Percentiles rank a stretch among this genome's conserved stretches.
These are phyloP conservation scores for Epicauta chinensis DNA, from an alignment of 1,140 invertebrate species.

Conservation along the genomic window DNA sequence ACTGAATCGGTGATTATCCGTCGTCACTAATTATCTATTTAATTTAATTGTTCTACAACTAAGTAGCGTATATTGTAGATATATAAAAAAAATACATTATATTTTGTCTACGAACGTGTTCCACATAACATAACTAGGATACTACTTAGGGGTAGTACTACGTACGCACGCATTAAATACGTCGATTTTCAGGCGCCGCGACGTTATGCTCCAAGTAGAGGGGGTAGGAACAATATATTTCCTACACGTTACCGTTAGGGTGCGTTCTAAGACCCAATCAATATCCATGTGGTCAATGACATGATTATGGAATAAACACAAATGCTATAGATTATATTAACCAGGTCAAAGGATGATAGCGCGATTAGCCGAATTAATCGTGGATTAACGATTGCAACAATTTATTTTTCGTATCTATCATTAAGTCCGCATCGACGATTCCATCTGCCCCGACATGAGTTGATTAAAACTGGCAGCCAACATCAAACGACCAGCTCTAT, in stretches of 20 bases:
- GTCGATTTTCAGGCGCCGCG: constrained; percentile 24
- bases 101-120: constrained; percentile 2
- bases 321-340: too few relatives aligned
- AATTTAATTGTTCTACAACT: background rate
- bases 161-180: background rate
- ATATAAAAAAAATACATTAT: constrained; percentile 6
- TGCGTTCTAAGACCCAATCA: constrained; percentile 17
- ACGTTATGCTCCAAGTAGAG: background rate
- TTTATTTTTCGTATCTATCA: too few relatives aligned
- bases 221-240: constrained; percentile 9
- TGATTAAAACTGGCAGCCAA: too few relatives aligned
- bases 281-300: constrained; percentile 18
- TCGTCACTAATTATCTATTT: background rate
- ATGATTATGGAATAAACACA: background rate
- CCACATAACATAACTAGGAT: constrained; percentile 14
- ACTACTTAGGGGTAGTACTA: constrained; percentile 15
- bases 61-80: background rate
- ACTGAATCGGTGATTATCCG: background rate
- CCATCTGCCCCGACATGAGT: too few relatives aligned
- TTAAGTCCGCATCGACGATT: too few relatives aligned
- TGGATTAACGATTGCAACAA: too few relatives aligned
- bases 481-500: too few relatives aligned
- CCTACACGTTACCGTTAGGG: constrained; percentile 11
- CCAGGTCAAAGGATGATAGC: too few relatives aligned
- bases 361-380: too few relatives aligned